Evolutionary conservation across 2,888 invertebrate species (phyloP).

Genomic region (Cryptus armator): DNA sequence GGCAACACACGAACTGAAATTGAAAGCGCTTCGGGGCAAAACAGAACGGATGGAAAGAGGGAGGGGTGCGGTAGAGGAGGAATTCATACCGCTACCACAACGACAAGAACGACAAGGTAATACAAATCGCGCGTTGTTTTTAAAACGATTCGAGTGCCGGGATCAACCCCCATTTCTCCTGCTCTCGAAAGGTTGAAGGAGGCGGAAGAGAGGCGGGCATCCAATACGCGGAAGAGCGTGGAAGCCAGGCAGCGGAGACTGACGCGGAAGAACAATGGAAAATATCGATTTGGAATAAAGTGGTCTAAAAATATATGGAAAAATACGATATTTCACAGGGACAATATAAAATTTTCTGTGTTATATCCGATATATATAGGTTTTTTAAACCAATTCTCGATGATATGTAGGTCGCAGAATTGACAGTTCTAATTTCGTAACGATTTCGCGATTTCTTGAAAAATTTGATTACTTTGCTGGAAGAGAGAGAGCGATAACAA

Average conservation of each 20-base stretch:
- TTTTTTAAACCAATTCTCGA: not conserved
- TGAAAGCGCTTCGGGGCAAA: slow-evolving; percentile 58
- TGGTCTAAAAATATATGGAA: not conserved
- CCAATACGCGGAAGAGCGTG: not conserved
- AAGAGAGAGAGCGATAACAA: not conserved
- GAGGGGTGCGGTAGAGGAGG: not conserved
- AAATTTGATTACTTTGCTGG: not conserved
- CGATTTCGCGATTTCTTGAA: not conserved
- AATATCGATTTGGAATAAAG: slow-evolving; percentile 17
- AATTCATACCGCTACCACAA: slow-evolving; percentile 13
- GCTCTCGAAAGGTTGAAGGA: slow-evolving; percentile 1
- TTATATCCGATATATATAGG: not conserved
- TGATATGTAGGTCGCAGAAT: slow-evolving; percentile 4
- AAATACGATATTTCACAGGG: not conserved
- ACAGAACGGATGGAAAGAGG: slow-evolving; percentile 2
- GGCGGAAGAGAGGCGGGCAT: not conserved
- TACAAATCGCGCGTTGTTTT: slow-evolving; percentile 70
- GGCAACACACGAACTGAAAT: slow-evolving; percentile 53
- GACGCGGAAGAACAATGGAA: not conserved
- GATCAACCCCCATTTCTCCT: slow-evolving; percentile 35
- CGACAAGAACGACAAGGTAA: slow-evolving; percentile 64
- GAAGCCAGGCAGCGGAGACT: not conserved
- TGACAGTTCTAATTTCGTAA: not conserved
- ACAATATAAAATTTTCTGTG: not conserved
- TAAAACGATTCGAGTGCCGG: slow-evolving; percentile 54